Evolutionary conservation across 2,113 vertebrate genomes (phyloP).

Genomic region (Pygathrix nemaeus): DNA sequence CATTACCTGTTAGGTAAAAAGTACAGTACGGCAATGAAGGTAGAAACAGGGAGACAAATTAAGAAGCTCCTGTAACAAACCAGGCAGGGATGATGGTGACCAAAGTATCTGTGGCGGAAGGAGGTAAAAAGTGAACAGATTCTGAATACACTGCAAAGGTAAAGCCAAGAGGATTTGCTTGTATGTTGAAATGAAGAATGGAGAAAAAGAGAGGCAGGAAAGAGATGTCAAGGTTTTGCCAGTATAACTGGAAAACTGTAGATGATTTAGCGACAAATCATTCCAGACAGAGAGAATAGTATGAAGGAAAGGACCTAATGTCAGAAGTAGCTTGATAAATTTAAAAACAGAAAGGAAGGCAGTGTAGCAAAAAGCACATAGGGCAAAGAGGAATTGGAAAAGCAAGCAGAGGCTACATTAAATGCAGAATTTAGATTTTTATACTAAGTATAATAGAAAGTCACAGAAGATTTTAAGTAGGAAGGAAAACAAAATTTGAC

Average conservation of each 20-base stretch:
- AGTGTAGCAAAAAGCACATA: not conserved
- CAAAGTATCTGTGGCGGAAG: not conserved
- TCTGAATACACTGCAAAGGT: slow-evolving; percentile 24
- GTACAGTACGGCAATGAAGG: not conserved
- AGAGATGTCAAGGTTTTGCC: not conserved
- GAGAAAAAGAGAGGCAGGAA: not conserved
- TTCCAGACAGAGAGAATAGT: not conserved
- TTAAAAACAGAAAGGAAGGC: slow-evolving; percentile 1
- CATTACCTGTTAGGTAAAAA: not conserved
- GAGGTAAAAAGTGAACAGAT: slow-evolving; percentile 16
- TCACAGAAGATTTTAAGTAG: not conserved
- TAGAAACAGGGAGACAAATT: slow-evolving; percentile 15
- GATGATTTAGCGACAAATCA: not conserved
- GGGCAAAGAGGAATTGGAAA: not conserved
- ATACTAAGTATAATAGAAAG: slow-evolving; percentile 30
- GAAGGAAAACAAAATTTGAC: slow-evolving; percentile 41
- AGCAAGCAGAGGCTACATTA: not conserved
- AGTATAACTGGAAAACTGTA: not conserved
- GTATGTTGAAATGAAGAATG: not conserved
- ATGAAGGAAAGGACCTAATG: not conserved
- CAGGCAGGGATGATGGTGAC: slow-evolving; percentile 13
- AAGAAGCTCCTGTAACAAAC: slow-evolving; percentile 7
- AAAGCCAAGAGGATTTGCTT: slow-evolving; percentile 36
- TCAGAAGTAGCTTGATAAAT: not conserved
- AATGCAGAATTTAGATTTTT: slow-evolving; percentile 6